A percentile compares a stretch with the other conserved stretches of the same genome.
phyloP scores from a whole-genome alignment of 2,797 vertebrate species.

The Falco peregrinus region DNA sequence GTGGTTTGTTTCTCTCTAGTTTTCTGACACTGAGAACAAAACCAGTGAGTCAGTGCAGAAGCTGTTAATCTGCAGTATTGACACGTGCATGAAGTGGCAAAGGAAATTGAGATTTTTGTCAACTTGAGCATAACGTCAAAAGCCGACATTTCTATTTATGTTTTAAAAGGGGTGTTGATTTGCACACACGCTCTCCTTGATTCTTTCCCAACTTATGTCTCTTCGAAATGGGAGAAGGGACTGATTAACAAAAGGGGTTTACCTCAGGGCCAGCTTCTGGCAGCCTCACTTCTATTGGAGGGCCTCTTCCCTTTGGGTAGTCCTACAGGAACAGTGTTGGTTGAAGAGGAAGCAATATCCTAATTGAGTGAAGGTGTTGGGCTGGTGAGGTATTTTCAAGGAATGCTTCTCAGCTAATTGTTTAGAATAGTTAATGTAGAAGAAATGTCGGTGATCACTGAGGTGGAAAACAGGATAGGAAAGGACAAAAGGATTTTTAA shows the following conservation, averaged over 20 bases:
- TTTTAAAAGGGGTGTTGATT: background rate
- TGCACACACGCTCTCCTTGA: background rate
- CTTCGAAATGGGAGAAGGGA: background rate
- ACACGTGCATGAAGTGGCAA: background rate
- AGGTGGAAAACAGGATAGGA: conserved; percentile 42
- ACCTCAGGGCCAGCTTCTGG: background rate
- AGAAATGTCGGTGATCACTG: background rate
- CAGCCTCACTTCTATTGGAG: background rate
- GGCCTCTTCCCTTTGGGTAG: background rate
- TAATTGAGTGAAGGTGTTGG: background rate
- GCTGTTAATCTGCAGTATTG: background rate
- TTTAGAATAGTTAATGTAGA: background rate
- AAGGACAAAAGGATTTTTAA: conserved; percentile 26
- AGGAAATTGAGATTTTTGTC: background rate
- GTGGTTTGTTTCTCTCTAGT: conserved; percentile 4
- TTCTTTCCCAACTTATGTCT: background rate
- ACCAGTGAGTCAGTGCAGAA: background rate
- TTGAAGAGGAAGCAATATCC: background rate
- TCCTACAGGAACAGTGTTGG: background rate
- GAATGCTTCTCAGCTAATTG: conserved; percentile 48
- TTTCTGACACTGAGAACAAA: background rate
- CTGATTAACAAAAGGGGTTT: background rate
- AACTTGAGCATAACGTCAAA: background rate
- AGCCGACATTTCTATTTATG: background rate
- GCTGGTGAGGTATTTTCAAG: background rate